phyloP scores from a whole-genome alignment of 2,888 invertebrate species.

The Eumacrocentrus americanus region DNA sequence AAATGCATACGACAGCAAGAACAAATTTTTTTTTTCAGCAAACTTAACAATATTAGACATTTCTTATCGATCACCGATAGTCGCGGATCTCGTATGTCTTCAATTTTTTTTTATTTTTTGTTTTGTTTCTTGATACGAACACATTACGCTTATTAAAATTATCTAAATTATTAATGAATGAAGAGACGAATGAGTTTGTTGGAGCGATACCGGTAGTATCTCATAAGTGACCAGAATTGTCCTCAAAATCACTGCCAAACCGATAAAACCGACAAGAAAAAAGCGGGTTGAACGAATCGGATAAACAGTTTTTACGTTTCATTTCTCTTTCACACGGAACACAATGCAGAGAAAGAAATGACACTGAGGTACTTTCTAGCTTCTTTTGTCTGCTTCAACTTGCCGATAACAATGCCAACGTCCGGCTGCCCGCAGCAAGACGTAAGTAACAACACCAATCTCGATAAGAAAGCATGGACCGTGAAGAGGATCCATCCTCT shows the following conservation, averaged over 20 bases:
- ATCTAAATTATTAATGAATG: constrained; percentile 17
- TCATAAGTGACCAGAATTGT: not conserved
- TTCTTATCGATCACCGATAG: too few species aligned
- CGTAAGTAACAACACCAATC: too few species aligned
- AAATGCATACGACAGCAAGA: constrained; percentile 37
- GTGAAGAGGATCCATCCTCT: not conserved
- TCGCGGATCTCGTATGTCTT: too few species aligned
- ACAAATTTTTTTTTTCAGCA: constrained; percentile 20
- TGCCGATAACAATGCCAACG: not conserved
- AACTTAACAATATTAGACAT: too few species aligned
- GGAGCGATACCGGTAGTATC: not conserved
- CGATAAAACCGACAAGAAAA: not conserved
- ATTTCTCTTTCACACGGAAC: not conserved
- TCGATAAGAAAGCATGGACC: too few species aligned
- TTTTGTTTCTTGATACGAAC: constrained; percentile 27
- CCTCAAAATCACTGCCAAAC: not conserved
- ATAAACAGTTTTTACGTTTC: not conserved
- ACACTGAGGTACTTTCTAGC: too few species aligned
- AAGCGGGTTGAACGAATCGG: not conserved
- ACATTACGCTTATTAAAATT: constrained; percentile 24
- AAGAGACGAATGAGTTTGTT: not conserved
- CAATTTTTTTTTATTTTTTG: constrained; percentile 15
- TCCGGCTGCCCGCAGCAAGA: constrained; percentile 28
- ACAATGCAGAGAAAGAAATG: too few species aligned
- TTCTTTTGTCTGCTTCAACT: not conserved